Evolutionary conservation across 2,113 vertebrate genomes (phyloP), one percentile per base, ranked within the genome.

Genomic region (Trochalopteron elliotii): DNA sequence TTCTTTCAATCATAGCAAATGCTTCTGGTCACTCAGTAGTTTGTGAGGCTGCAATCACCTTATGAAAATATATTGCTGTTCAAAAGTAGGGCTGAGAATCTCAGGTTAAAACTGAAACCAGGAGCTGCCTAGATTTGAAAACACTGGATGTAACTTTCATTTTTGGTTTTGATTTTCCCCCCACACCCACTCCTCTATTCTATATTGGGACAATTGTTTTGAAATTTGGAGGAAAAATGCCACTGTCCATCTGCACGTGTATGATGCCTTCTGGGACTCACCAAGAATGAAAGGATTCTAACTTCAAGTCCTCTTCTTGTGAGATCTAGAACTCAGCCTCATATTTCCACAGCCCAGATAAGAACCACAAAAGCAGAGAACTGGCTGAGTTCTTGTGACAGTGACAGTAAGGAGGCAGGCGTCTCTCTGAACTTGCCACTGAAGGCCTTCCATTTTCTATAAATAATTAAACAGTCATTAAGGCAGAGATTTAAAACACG

Each of bases 401-500:
- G 31, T 56, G 74, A 44, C 53, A 30, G 5, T 40, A 27, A 8
- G 23, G 55, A 65, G 25, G 50, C 21, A 90, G 82, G 55, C 83
- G 85, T 59, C 39, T 86, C 75, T 69, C 75, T 77, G 55, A 95
- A 53, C 30, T 86, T 82, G 57, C 23, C 81, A 19, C 3, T 77
- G 75, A 95, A 92, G 12, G 65, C 12, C 27, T 86, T 93, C 59
- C 25, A 83, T 35, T 70, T 84, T 63, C 82, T 60, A 27, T 94
- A 69, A 96, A 95, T 96, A 93, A 93, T 93, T 76, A 37, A 93
- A 61, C 1, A 80, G 23, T 90, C 75, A 77, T 95, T 93, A 90
- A 77, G 30, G 6, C 31, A 69, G 44, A 94, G 55, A 83, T 31
- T 69, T 80, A 90, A 85, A 93, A 65, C 72, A 80, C 0, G 4